A percentile compares a stretch with the other conserved stretches of the same genome.
Evolutionary conservation across 2,113 vertebrate genomes (phyloP).

Genomic region (Psammodynastes pulverulentus): DNA sequence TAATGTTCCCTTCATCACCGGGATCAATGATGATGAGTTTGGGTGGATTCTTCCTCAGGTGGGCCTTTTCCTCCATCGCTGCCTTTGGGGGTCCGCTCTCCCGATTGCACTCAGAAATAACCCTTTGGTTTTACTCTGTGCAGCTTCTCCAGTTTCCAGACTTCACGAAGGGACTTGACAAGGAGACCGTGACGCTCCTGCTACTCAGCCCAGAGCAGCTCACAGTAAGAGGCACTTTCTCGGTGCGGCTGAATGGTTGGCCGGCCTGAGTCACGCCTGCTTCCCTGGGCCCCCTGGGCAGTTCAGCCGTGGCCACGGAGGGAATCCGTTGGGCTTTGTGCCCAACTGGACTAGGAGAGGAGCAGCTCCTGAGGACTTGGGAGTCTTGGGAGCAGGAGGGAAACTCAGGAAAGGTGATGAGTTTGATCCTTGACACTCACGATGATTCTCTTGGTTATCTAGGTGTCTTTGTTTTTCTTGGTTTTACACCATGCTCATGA

Average conservation of each 20-base stretch:
- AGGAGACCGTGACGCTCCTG: constrained; percentile 1
- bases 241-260: background rate
- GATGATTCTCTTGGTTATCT: background rate
- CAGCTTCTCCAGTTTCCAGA: constrained; percentile 32
- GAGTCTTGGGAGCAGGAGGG: background rate
- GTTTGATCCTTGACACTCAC: background rate
- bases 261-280: background rate
- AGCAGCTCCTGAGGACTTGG: background rate
- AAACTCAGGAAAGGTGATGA: background rate
- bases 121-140: background rate
- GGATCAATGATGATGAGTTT: constrained; percentile 47
- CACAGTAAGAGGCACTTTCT: constrained; percentile 33
- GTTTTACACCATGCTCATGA: background rate
- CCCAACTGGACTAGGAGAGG: background rate
- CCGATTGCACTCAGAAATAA: too few species aligned
- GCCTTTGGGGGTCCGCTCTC: background rate
- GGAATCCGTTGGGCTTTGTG: too few species aligned
- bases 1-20: constrained; percentile 6
- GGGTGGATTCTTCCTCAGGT: constrained; percentile 45
- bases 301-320: background rate
- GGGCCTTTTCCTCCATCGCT: constrained; percentile 9
- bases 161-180: constrained; percentile 34
- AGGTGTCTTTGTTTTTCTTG: background rate
- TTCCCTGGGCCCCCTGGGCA: background rate
- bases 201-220: background rate